Conservation (phyloP, 2,797 vertebrate genomes). For the Kryptolebias ocellatus region DNA sequence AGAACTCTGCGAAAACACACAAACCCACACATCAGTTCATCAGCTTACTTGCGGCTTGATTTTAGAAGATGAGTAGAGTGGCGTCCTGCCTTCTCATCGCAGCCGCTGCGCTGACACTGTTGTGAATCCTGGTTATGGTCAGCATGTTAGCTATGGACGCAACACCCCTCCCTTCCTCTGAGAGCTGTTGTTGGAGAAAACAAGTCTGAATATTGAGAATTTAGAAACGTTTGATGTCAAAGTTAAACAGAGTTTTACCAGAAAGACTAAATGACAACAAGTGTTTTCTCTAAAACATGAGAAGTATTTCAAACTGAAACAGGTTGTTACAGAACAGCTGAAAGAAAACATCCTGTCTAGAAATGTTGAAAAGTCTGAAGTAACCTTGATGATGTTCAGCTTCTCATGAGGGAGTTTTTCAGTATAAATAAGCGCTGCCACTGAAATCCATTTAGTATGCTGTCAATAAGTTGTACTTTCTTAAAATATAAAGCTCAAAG, state of each 20-base stretch:
- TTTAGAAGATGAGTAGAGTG: not conserved
- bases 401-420: no score
- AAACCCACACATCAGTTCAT: slow-evolving; percentile 1
- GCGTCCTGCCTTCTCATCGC: slow-evolving; percentile 86
- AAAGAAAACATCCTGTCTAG: not conserved
- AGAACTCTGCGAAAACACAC: slow-evolving; percentile 74
- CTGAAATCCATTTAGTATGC: no score
- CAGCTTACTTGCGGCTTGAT: not conserved
- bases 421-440: no score
- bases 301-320: not conserved
- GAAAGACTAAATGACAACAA: not conserved
- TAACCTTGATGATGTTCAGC: not conserved
- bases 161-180: slow-evolving; percentile 86
- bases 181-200: slow-evolving; percentile 77
- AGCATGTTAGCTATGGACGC: slow-evolving; percentile 88
- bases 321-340: not conserved
- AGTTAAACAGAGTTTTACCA: not conserved
- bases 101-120: slow-evolving; percentile 80
- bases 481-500: no score
- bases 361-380: not conserved
- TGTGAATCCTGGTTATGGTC: slow-evolving; percentile 88
- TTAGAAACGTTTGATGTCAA: not conserved
- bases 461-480: no score
- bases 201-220: not conserved
- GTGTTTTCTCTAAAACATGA: no score